Conservation (phyloP, 2,113 vertebrate genomes). For the Panurus biarmicus region DNA sequence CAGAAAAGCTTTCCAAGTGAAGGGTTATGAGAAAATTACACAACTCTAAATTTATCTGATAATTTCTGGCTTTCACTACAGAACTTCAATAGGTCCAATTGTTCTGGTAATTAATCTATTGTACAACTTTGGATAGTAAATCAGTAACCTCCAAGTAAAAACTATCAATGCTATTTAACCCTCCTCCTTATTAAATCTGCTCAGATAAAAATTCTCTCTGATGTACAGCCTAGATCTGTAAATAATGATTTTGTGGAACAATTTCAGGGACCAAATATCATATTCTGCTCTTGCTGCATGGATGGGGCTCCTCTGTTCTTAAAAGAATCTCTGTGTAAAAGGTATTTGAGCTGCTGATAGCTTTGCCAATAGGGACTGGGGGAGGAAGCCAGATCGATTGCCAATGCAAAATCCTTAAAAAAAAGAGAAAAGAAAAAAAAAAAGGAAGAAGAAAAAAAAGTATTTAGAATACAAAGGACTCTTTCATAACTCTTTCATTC, state of each 20-base stretch:
- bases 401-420: not conserved
- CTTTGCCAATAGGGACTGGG: not conserved
- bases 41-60: constrained; percentile 44
- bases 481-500: not conserved
- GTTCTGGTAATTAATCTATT: constrained; percentile 2
- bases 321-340: not conserved
- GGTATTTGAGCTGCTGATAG: not conserved
- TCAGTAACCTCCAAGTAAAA: constrained; percentile 9
- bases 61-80: not conserved
- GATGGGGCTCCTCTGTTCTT: not conserved
- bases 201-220: constrained; percentile 4
- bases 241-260: not conserved
- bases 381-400: not conserved
- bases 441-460: no score
- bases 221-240: not conserved
- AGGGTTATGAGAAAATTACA: constrained; percentile 60
- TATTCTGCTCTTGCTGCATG: not conserved
- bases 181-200: not conserved
- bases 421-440: no score
- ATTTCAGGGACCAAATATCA: not conserved
- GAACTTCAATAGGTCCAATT: constrained; percentile 19
- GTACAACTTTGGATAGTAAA: not conserved
- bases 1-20: constrained; percentile 26
- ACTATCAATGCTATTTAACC: not conserved
- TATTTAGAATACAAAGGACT: not conserved